These are phyloP conservation scores for Acrocephalus scirpaceus DNA, from an alignment of 2,797 vertebrate species.

Conservation along the genomic window DNA sequence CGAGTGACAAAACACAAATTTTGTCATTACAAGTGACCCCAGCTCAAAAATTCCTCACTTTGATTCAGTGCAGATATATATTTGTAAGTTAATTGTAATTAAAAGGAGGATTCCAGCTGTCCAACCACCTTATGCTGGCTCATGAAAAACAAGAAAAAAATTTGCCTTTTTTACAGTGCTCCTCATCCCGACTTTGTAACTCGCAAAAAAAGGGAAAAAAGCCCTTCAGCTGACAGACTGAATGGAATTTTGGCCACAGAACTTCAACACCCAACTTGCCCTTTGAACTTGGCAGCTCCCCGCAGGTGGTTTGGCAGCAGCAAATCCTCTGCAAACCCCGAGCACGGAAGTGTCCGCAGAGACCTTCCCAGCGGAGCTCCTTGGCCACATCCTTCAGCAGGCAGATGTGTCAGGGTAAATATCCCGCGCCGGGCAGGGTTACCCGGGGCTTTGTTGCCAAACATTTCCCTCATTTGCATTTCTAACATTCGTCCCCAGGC, in stretches of 20 bases:
- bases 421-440: neutral
- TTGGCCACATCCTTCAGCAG: neutral
- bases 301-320: neutral
- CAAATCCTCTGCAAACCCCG: neutral
- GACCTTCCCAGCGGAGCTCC: neutral
- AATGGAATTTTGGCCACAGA: neutral
- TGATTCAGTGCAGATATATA: no score
- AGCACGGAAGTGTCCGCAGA: neutral
- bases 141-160: rapidly evolving
- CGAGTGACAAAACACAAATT: neutral
- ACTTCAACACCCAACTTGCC: neutral
- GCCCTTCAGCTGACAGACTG: neutral
- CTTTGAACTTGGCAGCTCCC: neutral
- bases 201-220: neutral
- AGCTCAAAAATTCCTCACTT: no score
- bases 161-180: neutral
- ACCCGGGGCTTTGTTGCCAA: neutral
- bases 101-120: neutral
- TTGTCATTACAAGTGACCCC: rapidly evolving
- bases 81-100: no score
- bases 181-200: neutral
- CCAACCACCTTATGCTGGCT: rapidly evolving
- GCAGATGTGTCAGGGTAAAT: neutral
- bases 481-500: neutral
- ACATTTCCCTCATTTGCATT: neutral